A percentile compares a stretch with the other conserved stretches of the same genome.
Evolutionary conservation across 2,888 invertebrate species (phyloP).

Genomic region (Andrena dorsata): DNA sequence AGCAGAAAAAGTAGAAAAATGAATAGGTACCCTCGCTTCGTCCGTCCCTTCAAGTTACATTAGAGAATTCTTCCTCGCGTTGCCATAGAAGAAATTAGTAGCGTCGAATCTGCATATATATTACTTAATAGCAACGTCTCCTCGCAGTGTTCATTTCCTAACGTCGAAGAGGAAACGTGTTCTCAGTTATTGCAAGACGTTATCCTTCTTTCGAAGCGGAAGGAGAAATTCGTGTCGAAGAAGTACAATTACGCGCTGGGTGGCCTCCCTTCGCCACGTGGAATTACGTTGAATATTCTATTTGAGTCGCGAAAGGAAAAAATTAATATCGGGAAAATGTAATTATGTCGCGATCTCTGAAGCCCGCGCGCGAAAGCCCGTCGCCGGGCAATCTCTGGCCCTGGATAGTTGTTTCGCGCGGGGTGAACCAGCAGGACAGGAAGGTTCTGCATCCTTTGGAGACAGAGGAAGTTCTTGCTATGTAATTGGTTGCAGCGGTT

Average conservation of each 20-base stretch:
- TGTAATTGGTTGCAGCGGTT: slow-evolving; percentile 64
- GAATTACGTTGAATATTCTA: slow-evolving; percentile 12
- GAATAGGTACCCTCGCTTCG: no score
- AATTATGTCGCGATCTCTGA: slow-evolving; percentile 33
- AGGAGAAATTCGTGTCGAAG: background rate
- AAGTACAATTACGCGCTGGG: slow-evolving; percentile 10
- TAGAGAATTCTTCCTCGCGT: no score
- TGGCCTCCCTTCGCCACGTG: background rate
- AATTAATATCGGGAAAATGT: slow-evolving; percentile 33
- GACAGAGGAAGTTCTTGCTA: slow-evolving; percentile 48
- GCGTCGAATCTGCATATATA: background rate
- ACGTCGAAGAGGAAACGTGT: background rate
- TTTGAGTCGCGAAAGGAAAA: slow-evolving; percentile 15
- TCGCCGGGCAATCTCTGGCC: slow-evolving; percentile 16
- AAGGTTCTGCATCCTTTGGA: slow-evolving; percentile 50
- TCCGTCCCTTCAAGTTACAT: no score
- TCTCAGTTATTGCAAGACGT: background rate
- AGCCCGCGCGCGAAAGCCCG: slow-evolving; percentile 33
- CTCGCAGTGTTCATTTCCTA: background rate
- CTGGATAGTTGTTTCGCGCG: slow-evolving; percentile 37
- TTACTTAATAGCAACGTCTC: background rate
- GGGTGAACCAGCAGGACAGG: slow-evolving; percentile 28
- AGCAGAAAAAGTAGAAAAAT: no score
- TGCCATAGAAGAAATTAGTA: background rate
- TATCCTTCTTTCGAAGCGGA: background rate